Evolutionary conservation across 35 echinoderm and acorn worm species (phyloP), one percentile per base, ranked within the genome.

Genomic region (Amphiura filiformis): DNA sequence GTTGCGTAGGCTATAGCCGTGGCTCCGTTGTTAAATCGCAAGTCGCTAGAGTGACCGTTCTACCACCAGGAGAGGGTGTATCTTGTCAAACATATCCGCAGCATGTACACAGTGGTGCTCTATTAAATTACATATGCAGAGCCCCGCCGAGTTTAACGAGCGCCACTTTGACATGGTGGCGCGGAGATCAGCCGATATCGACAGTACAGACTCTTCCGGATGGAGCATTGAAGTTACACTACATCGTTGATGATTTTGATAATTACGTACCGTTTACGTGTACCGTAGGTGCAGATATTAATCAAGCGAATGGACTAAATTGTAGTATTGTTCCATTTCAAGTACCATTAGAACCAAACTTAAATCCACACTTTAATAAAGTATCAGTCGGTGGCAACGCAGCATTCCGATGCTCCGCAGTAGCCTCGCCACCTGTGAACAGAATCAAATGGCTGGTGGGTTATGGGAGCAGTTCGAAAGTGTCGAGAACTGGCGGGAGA

Each of bases 181-280:
- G 34, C 32, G 83, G 35, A 13, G 32, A 22, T 23, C 14, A 15
- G 34, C 47, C 36, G 35, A 13, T 37, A 18, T 36, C 64, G 34
- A 22, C 34, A 1, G 34, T 32, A 34, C 18, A 31, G 56, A 40
- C 56, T 23, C n/a, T 36, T 35, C 52, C 37, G 1, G 49, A 70
- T 61, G 83, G 83, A 5, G 35, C 36, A 32, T 70, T 61, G 31
- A 18, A n/a, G 26, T 85, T 85, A 22, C 32, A 37, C 28, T 36
- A 85, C 32, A 39, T 61, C 17, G 34, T 85, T 65, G 34, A 13
- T 34, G 56, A 70, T 1, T 3, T 15, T 13, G 83, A 85, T 37
- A 85, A 85, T 56, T 85, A 65, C 37, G 83, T 61, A 4, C 47
- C 56, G 13, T 85, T 85, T 37, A 85, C 83, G 32, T 85, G 83